Evolutionary conservation across 2,797 vertebrate species (phyloP).

Genomic region (Notolepis coatsorum): DNA sequence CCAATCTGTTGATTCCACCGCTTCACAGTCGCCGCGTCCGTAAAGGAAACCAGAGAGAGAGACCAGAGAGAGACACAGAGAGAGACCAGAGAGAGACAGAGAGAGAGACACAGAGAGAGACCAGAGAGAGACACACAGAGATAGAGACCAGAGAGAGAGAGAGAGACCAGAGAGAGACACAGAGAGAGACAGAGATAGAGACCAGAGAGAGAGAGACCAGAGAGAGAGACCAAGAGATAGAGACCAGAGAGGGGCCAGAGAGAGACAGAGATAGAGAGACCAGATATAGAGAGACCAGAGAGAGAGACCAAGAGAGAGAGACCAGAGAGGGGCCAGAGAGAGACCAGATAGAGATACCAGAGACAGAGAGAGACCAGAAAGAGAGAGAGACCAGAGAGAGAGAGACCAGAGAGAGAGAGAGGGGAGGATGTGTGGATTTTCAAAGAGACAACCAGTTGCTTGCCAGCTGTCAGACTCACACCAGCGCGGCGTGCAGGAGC

Average conservation of each 20-base stretch:
- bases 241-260: not conserved
- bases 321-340: not conserved
- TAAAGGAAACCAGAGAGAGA: slow-evolving; percentile 46
- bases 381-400: slow-evolving; percentile 41
- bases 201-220: slow-evolving; percentile 54
- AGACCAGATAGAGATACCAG: not conserved
- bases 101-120: slow-evolving; percentile 54
- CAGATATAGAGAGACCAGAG: too few species aligned
- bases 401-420: too few species aligned
- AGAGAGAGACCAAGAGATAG: too few species aligned
- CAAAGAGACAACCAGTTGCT: slow-evolving; percentile 78
- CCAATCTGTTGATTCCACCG: slow-evolving; percentile 23
- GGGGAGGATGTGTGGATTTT: slow-evolving; percentile 56
- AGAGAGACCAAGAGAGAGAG: too few species aligned
- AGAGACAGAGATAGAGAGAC: too few species aligned
- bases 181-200: too few species aligned
- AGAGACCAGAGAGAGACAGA: too few species aligned
- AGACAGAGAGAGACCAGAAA: slow-evolving; percentile 34
- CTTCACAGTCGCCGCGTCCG: slow-evolving; percentile 49
- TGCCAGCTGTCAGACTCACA: slow-evolving; percentile 65
- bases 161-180: too few species aligned
- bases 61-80: not conserved
- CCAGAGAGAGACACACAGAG: too few species aligned
- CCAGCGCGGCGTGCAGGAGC: too few species aligned
- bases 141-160: not conserved